Evolutionary conservation across 2,113 vertebrate genomes (phyloP).

Genomic region (Sinocyclocheilus anshuiensis): DNA sequence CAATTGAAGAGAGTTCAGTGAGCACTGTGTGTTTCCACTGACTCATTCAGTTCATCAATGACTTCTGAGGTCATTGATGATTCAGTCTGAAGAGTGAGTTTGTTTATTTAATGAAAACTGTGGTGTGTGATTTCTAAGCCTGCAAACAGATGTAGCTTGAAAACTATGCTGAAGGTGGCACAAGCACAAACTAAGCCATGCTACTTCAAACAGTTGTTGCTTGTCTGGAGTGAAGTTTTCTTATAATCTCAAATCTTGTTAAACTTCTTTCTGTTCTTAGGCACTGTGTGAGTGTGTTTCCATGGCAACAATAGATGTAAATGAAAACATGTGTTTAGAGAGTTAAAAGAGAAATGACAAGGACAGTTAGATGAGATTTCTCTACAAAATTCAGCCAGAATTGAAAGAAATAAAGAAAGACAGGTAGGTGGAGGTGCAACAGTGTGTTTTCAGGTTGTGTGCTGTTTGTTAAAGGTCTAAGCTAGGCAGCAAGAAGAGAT

Average conservation of each 20-base stretch:
- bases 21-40: not conserved
- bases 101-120: slow-evolving; percentile 1
- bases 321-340: slow-evolving; percentile 43
- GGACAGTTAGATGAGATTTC: not conserved
- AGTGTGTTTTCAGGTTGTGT: slow-evolving; percentile 4
- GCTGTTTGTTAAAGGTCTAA: not conserved
- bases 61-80: slow-evolving; percentile 24
- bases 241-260: slow-evolving; percentile 36
- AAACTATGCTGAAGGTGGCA: not conserved
- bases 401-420: slow-evolving; percentile 2
- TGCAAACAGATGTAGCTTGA: not conserved
- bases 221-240: not conserved
- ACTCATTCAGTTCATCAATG: slow-evolving; percentile 36
- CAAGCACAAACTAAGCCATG: not conserved
- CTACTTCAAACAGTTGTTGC: not conserved
- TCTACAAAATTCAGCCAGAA: not conserved
- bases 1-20: not conserved
- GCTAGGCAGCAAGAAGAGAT: slow-evolving; percentile 13
- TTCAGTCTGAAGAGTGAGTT: slow-evolving; percentile 29
- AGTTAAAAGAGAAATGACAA: slow-evolving; percentile 18
- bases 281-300: slow-evolving; percentile 53
- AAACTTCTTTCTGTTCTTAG: slow-evolving; percentile 53
- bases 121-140: not conserved
- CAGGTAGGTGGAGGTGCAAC: not conserved
- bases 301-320: slow-evolving; percentile 45